Percentiles rank a stretch among this genome's conserved stretches.
Evolutionary conservation across 2,113 vertebrate genomes (phyloP).

Genomic region (Penelope pileata): DNA sequence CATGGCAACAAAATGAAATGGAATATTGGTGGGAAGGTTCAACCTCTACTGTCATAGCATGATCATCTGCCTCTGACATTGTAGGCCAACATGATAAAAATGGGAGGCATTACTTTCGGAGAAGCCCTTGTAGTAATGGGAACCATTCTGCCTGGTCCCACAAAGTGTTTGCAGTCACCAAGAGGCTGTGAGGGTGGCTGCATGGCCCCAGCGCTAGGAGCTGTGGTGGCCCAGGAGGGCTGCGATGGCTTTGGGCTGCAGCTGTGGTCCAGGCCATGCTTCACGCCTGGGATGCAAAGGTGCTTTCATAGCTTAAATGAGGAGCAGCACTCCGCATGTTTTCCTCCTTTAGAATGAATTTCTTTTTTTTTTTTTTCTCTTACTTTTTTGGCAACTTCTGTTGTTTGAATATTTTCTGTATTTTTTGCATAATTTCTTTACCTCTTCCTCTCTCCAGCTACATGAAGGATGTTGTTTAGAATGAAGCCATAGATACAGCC

Average conservation of each 20-base stretch:
- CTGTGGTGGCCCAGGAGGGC: background rate
- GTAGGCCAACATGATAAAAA: no score
- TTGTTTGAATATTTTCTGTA: conserved; percentile 34
- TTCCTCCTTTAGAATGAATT: background rate
- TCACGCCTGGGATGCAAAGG: background rate
- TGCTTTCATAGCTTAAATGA: conserved; percentile 25
- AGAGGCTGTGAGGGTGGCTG: fast-evolving
- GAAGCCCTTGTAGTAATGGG: background rate
- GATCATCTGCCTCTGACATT: no score
- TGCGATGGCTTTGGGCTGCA: background rate
- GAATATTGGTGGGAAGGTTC: no score
- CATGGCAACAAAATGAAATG: no score
- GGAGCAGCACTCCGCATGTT: background rate
- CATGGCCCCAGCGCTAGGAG: background rate
- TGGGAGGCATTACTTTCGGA: no score
- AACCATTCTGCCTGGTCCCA: background rate
- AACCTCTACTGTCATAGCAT: no score
- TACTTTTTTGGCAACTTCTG: background rate
- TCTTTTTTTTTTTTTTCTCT: background rate
- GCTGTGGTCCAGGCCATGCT: background rate
- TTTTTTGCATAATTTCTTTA: conserved; percentile 21
- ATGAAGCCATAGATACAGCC: background rate
- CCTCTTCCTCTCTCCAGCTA: background rate
- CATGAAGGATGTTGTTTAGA: conserved; percentile 1
- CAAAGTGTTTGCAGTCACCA: background rate